These are phyloP conservation scores for Druceiella hillmani DNA, from an alignment of 2,888 invertebrate species.

Conservation along the genomic window DNA sequence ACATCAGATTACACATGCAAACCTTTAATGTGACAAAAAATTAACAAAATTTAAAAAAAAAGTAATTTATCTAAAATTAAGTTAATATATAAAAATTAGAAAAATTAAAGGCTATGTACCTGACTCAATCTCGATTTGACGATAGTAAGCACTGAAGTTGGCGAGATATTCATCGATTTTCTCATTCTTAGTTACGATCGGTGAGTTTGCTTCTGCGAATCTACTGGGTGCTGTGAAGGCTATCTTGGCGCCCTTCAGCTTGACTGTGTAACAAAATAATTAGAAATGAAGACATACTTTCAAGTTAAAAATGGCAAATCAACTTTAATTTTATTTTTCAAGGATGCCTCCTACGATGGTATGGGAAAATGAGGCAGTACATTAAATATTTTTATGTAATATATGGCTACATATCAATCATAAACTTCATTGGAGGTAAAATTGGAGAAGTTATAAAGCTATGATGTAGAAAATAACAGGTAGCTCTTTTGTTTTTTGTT, in stretches of 20 bases:
- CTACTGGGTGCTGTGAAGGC: conserved; percentile 28
- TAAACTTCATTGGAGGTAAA: too few species aligned
- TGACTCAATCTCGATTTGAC: conserved; percentile 25
- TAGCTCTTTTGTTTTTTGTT: too few species aligned
- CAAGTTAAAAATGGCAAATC: neutral
- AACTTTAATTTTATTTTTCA: neutral
- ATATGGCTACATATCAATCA: too few species aligned
- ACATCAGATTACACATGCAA: conserved; percentile 27
- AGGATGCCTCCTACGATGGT: too few species aligned
- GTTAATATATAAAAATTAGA: conserved; percentile 4
- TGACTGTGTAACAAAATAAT: conserved; percentile 31
- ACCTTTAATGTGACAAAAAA: conserved; percentile 21
- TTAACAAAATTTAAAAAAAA: conserved; percentile 28
- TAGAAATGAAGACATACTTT: neutral
- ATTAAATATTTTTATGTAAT: too few species aligned
- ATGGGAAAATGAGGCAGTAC: too few species aligned
- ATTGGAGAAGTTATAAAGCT: too few species aligned
- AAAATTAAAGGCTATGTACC: conserved; percentile 28
- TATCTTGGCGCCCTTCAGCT: conserved; percentile 40
- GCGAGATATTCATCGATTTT: conserved; percentile 26
- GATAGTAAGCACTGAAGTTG: conserved; percentile 23
- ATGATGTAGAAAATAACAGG: too few species aligned
- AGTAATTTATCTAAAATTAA: conserved; percentile 27
- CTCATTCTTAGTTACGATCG: conserved; percentile 29
- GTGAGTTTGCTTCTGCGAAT: conserved; percentile 29